Evolutionary conservation across 2,888 invertebrate species (phyloP), one percentile per base, ranked within the genome.

Genomic region (Trilocha varians): DNA sequence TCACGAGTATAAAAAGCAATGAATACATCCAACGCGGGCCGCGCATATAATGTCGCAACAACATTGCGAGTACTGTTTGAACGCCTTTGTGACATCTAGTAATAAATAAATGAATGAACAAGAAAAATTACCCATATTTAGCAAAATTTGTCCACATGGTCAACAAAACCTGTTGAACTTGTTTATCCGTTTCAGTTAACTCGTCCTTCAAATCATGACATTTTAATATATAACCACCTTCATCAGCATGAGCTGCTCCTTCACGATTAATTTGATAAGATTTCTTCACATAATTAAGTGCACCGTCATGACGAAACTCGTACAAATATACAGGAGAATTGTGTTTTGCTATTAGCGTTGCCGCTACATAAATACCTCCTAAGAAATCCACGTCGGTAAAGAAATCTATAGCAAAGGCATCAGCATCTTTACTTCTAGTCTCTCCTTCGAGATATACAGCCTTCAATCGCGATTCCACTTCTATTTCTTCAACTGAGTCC

Each of bases 71-170:
- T n/a, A n/a, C n/a, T n/a, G n/a, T n/a, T n/a, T n/a, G n/a, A n/a
- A n/a, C n/a, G n/a, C n/a, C n/a, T n/a, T n/a, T n/a, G n/a, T n/a
- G n/a, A n/a, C n/a, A n/a, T n/a, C n/a, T n/a, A n/a, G n/a, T n/a
- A n/a, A n/a, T n/a, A n/a, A n/a, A n/a, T n/a, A n/a, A n/a, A n/a
- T n/a, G n/a, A n/a, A 25, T 25, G 25, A 25, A 9, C 25, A 25
- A 25, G 11, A 25, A 3, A 25, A 25, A 25, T 25, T 11, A 25
- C 25, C 25, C 25, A 11, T 65, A 67, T 57, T 86, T 88, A 0
- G 90, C 91, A 62, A 91, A 91, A 54, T 91, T 89, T 0, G 89
- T 86, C 90, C 91, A 90, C 69, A 90, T 67, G 14, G 73, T 62
- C n/a, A 84, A 73, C 56, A 90, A 67, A 16, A 76, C 71, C 15